Evolutionary conservation across 2,888 invertebrate genomes (phyloP).

Genomic region (Hirtodrosophila alboralis): DNA sequence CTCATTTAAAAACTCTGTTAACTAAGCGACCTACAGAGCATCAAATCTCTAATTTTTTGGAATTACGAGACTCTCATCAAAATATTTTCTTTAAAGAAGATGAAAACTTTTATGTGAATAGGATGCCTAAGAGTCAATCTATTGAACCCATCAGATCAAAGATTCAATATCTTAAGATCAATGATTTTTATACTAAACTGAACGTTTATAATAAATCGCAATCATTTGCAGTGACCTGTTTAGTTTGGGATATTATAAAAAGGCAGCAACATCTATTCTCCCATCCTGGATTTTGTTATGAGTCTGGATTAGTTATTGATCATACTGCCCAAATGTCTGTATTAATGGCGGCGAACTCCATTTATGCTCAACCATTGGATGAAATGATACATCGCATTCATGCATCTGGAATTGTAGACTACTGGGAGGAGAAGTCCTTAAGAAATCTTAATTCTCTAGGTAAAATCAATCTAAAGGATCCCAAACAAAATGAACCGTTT

Average conservation of each 20-base stretch:
- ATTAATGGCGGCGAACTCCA: slow-evolving; percentile 55
- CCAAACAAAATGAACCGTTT: slow-evolving; percentile 34
- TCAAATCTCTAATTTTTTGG: slow-evolving; percentile 33
- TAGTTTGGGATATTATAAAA: slow-evolving; percentile 42
- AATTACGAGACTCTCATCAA: slow-evolving; percentile 37
- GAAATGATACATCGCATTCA: slow-evolving; percentile 37
- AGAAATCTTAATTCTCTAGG: slow-evolving; percentile 37
- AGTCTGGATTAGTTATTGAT: slow-evolving; percentile 27
- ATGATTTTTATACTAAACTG: slow-evolving; percentile 1
- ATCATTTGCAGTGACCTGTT: slow-evolving; percentile 35
- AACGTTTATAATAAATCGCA: slow-evolving; percentile 27
- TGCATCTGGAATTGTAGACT: slow-evolving; percentile 32
- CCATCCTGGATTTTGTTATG: slow-evolving; percentile 37
- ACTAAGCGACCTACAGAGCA: slow-evolving; percentile 55
- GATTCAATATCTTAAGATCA: slow-evolving; percentile 28
- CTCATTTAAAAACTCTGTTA: slow-evolving; percentile 56
- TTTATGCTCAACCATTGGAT: slow-evolving; percentile 50
- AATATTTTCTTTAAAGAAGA: slow-evolving; percentile 41
- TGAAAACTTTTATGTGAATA: slow-evolving; percentile 37
- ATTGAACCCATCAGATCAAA: slow-evolving; percentile 11
- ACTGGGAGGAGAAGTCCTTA: slow-evolving; percentile 49
- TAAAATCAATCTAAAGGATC: slow-evolving; percentile 41
- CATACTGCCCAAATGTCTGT: slow-evolving; percentile 30
- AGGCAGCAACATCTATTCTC: slow-evolving; percentile 51
- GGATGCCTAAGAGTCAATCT: not conserved